Percentiles rank a stretch among this genome's conserved stretches.
These are phyloP conservation scores for Pelodytes ibericus DNA, from an alignment of 2,797 vertebrate species.

Conservation along the genomic window DNA sequence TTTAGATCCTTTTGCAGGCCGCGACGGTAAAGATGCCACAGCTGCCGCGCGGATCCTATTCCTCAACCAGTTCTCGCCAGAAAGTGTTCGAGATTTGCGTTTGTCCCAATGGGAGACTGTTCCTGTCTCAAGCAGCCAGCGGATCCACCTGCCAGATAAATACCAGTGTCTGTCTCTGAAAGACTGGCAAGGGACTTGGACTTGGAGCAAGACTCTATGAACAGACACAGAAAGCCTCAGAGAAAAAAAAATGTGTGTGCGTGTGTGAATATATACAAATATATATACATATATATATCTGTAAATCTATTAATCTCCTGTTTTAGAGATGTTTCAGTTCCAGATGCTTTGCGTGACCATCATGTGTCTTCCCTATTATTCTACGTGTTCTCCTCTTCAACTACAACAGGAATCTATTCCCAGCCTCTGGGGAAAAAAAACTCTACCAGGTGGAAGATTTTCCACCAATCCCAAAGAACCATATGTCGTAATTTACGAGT, in stretches of 20 bases:
- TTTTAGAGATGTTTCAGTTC: constrained; percentile 83
- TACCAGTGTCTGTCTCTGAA: constrained; percentile 94
- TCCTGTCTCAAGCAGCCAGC: constrained; percentile 92
- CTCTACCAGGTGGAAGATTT: constrained; percentile 1
- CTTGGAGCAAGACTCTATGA: constrained; percentile 62
- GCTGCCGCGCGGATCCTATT: constrained; percentile 89
- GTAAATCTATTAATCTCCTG: constrained; percentile 80
- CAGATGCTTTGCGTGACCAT: constrained; percentile 88
- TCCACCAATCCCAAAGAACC: background rate
- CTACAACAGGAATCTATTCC: background rate
- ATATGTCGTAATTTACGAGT: background rate
- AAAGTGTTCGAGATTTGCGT: constrained; percentile 96
- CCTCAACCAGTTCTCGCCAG: constrained; percentile 84
- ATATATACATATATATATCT: constrained; percentile 72
- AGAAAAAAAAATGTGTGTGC: constrained; percentile 70
- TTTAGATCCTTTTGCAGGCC: constrained; percentile 92
- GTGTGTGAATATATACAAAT: constrained; percentile 45
- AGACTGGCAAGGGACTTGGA: constrained; percentile 61
- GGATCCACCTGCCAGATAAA: constrained; percentile 96
- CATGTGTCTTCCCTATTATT: constrained; percentile 60
- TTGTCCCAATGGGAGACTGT: constrained; percentile 92
- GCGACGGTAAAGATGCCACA: constrained; percentile 89
- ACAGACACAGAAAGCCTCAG: constrained; percentile 81
- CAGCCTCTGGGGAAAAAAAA: background rate
- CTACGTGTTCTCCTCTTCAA: background rate